Conservation (phyloP, 1,140 invertebrate species). For the Bombus terrestris region DNA sequence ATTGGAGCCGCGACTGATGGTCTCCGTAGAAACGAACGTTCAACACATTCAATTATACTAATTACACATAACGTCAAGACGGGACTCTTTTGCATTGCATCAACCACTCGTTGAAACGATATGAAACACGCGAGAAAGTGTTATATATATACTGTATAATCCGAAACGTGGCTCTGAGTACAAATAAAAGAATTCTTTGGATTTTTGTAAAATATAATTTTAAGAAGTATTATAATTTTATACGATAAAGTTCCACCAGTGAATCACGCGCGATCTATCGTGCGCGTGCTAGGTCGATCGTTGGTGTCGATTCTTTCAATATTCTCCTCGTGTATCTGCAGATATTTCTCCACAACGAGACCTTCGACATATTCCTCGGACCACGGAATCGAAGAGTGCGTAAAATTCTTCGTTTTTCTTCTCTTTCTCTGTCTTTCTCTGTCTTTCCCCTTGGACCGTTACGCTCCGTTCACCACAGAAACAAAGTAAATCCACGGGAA, state of each 20-base stretch:
- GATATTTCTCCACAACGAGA: slow-evolving; percentile 25
- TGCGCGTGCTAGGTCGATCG: neutral
- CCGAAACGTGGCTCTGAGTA: neutral
- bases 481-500: neutral
- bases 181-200: neutral
- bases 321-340: slow-evolving; percentile 1
- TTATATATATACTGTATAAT: neutral
- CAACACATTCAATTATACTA: no score
- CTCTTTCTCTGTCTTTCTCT: neutral
- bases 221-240: no score
- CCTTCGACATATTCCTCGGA: neutral
- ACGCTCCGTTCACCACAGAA: no score
- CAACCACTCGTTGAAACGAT: neutral
- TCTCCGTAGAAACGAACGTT: neutral
- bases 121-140: neutral
- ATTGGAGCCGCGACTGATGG: neutral
- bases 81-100: neutral
- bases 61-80: no score
- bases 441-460: neutral
- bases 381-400: neutral
- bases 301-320: neutral
- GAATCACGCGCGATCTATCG: neutral
- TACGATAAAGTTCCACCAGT: neutral
- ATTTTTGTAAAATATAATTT: neutral
- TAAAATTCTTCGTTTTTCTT: neutral